Evolutionary conservation across 2,113 vertebrate species (phyloP).

Genomic region (Kryptolebias marmoratus): DNA sequence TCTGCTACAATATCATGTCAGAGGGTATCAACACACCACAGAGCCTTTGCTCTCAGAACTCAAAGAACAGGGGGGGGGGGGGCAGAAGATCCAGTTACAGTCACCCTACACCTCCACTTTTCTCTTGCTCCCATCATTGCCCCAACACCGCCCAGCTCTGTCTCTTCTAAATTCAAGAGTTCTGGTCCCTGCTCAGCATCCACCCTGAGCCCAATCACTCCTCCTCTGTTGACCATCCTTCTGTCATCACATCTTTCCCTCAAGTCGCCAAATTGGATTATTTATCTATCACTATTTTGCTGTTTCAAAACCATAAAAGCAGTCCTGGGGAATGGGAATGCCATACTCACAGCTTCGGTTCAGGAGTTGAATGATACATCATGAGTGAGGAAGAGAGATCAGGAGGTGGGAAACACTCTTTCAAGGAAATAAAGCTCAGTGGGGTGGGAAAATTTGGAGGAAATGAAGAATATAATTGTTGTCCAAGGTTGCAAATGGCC

Average conservation of each 20-base stretch:
- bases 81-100: conserved; percentile 65
- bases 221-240: conserved; percentile 5
- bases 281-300: conserved; percentile 65
- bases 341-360: conserved; percentile 44
- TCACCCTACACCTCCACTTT: conserved; percentile 65
- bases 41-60: conserved; percentile 49
- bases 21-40: conserved; percentile 70
- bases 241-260: conserved; percentile 54
- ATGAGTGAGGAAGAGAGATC: neutral
- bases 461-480: conserved; percentile 31
- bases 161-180: conserved; percentile 37
- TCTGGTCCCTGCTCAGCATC: conserved; percentile 30
- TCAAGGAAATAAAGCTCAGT: conserved; percentile 10
- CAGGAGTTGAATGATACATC: conserved; percentile 12
- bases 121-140: conserved; percentile 43
- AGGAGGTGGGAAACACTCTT: conserved; percentile 6
- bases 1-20: conserved; percentile 71
- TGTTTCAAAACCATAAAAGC: conserved; percentile 53
- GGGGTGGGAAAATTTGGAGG: conserved; percentile 17
- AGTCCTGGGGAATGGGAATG: conserved; percentile 32
- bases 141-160: conserved; percentile 24
- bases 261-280: conserved; percentile 61
- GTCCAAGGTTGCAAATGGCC: conserved; percentile 43
- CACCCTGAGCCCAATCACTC: neutral
- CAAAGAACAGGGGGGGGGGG: conserved; percentile 23